These are phyloP conservation scores for Drosophila eohydei DNA, from an alignment of 2,888 invertebrate species.

Conservation along the genomic window DNA sequence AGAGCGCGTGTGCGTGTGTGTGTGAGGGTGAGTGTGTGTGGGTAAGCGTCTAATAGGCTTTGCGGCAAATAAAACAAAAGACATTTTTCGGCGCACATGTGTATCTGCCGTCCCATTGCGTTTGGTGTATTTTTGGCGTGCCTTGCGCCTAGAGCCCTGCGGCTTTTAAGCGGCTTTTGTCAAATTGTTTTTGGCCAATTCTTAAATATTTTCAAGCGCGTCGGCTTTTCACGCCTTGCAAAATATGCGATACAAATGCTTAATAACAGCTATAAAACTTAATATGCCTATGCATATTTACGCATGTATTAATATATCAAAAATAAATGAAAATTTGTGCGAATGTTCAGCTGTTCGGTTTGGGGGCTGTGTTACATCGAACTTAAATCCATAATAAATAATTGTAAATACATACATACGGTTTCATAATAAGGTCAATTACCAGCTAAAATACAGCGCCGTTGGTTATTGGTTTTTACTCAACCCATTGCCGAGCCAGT, in stretches of 20 bases:
- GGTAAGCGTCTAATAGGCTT: slow-evolving; percentile 59
- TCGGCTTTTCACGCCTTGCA: slow-evolving; percentile 55
- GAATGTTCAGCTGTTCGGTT: background rate
- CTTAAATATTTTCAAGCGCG: slow-evolving; percentile 55
- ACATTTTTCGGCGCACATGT: slow-evolving; percentile 20
- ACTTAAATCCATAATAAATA: background rate
- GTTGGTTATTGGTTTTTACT: slow-evolving; percentile 50
- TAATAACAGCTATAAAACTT: slow-evolving; percentile 23
- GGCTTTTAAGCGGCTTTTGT: slow-evolving; percentile 64
- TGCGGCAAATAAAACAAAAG: slow-evolving; percentile 61
- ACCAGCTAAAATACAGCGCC: slow-evolving; percentile 40
- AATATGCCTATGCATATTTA: background rate
- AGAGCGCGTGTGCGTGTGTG: background rate
- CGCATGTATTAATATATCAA: background rate
- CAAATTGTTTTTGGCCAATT: slow-evolving; percentile 49
- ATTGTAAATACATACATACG: background rate
- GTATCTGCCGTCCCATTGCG: slow-evolving; percentile 20
- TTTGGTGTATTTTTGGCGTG: slow-evolving; percentile 13
- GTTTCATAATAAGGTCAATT: slow-evolving; percentile 4
- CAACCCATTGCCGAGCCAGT: background rate
- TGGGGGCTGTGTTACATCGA: background rate
- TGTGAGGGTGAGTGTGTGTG: slow-evolving; percentile 11
- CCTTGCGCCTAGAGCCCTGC: slow-evolving; percentile 47
- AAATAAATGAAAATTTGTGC: background rate
- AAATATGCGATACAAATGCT: slow-evolving; percentile 58